These are phyloP conservation scores for Chaenogobius annularis DNA, from an alignment of 2,113 vertebrate species.

Conservation along the genomic window DNA sequence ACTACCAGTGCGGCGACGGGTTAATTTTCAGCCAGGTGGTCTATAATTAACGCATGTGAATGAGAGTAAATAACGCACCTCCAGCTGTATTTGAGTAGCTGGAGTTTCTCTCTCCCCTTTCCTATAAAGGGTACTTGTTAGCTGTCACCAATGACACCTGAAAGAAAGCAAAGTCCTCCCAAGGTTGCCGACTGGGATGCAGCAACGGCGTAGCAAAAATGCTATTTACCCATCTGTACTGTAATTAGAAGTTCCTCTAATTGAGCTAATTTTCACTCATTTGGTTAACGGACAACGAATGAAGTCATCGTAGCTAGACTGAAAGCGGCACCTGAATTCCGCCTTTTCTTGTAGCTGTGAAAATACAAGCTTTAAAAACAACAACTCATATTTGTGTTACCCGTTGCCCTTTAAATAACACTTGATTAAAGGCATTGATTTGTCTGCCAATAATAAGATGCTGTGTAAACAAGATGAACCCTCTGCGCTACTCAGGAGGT, in stretches of 20 bases:
- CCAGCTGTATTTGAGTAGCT: conserved; percentile 76
- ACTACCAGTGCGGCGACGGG: conserved; percentile 34
- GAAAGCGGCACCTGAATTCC: background rate
- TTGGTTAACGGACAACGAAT: conserved; percentile 28
- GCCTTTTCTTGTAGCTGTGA: conserved; percentile 5
- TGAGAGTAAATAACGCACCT: conserved; percentile 72
- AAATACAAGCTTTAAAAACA: conserved; percentile 8
- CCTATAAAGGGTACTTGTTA: conserved; percentile 35
- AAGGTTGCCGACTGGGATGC: conserved; percentile 25
- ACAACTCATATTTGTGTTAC: background rate
- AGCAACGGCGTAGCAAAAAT: conserved; percentile 20
- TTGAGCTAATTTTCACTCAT: conserved; percentile 30
- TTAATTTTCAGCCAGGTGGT: conserved; percentile 64
- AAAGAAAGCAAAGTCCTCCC: conserved; percentile 30
- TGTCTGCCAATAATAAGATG: conserved; percentile 32
- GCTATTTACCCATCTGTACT: conserved; percentile 34
- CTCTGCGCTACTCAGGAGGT: conserved; percentile 7
- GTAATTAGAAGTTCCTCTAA: conserved; percentile 30
- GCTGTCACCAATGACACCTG: conserved; percentile 45
- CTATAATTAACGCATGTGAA: conserved; percentile 69
- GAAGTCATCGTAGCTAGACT: conserved; percentile 22
- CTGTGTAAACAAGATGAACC: background rate
- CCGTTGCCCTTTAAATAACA: conserved; percentile 12
- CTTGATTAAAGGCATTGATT: conserved; percentile 38
- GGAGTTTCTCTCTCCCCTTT: conserved; percentile 53